These are phyloP conservation scores for Cryptocephalus moraei DNA, from an alignment of 2,888 invertebrate genomes.

Conservation along the genomic window DNA sequence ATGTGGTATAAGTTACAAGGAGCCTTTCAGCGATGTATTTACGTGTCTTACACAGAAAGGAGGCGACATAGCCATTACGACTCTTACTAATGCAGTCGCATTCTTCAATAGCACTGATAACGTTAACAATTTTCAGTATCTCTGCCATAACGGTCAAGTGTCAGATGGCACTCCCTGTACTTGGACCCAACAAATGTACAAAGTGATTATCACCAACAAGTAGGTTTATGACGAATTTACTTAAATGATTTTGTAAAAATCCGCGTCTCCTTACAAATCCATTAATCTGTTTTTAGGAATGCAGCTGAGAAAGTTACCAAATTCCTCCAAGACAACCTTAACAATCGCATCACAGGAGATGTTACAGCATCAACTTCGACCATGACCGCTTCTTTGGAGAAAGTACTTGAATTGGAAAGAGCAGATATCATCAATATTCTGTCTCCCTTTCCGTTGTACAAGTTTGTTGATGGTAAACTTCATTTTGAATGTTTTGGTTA, in stretches of 20 bases:
- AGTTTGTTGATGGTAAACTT: constrained; percentile 17
- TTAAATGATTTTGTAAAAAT: too few relatives aligned
- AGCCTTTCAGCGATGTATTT: constrained; percentile 19
- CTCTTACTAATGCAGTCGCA: constrained; percentile 31
- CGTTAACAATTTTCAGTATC: constrained; percentile 21
- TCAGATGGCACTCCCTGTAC: constrained; percentile 40
- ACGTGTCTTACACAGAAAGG: constrained; percentile 36
- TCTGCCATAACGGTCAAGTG: constrained; percentile 30
- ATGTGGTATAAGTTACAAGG: constrained; percentile 16
- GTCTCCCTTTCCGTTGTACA: constrained; percentile 7
- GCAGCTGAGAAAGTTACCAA: constrained; percentile 1
- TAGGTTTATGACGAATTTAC: too few relatives aligned
- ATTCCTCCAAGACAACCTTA: constrained; percentile 8
- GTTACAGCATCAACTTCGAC: constrained; percentile 1
- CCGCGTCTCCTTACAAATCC: too few relatives aligned
- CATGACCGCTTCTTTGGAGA: constrained; percentile 7
- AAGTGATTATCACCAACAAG: too few relatives aligned
- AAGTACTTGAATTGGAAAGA: constrained; percentile 9
- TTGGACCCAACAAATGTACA: constrained; percentile 52
- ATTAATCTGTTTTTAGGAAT: too few relatives aligned
- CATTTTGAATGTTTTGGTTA: background rate
- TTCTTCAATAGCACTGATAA: constrained; percentile 21
- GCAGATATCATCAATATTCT: constrained; percentile 12
- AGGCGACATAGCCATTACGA: constrained; percentile 49
- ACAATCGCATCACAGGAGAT: constrained; percentile 3